A percentile compares a stretch with the other conserved stretches of the same genome.
These are phyloP conservation scores for Orussus abietinus DNA, from an alignment of 1,140 invertebrate species.

Conservation along the genomic window DNA sequence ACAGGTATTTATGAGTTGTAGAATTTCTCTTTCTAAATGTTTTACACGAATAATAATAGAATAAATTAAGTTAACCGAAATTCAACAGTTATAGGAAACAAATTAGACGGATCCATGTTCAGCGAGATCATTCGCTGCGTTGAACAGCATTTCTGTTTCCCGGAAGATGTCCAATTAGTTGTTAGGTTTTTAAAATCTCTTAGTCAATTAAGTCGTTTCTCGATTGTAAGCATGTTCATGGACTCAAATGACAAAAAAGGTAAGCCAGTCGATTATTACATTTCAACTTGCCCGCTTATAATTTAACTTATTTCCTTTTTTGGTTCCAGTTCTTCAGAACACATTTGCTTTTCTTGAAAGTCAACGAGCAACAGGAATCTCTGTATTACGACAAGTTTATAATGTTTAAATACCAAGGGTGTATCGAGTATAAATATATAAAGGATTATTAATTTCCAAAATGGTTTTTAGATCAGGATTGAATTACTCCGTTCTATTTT, in stretches of 20 bases:
- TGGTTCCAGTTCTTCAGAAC: slow-evolving; percentile 24
- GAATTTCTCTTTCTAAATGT: slow-evolving; percentile 2
- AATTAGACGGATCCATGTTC: slow-evolving; percentile 34
- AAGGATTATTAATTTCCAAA: slow-evolving; percentile 13
- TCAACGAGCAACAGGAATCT: slow-evolving; percentile 9
- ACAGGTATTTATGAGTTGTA: slow-evolving; percentile 20
- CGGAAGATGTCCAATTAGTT: slow-evolving; percentile 21
- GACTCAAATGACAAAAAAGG: slow-evolving; percentile 29
- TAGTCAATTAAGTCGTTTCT: slow-evolving; percentile 26
- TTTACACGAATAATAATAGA: slow-evolving; percentile 3
- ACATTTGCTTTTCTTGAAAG: slow-evolving; percentile 29
- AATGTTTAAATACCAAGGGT: slow-evolving; percentile 14
- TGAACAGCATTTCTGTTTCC: slow-evolving; percentile 27
- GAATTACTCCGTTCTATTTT: no score
- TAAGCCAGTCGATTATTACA: slow-evolving; percentile 12
- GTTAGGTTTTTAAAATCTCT: slow-evolving; percentile 23
- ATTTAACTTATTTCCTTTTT: slow-evolving; percentile 5
- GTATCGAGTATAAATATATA: slow-evolving; percentile 9
- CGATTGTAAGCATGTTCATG: slow-evolving; percentile 33
- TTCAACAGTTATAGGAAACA: slow-evolving; percentile 32
- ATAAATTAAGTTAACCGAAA: not conserved
- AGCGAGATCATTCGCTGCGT: slow-evolving; percentile 33
- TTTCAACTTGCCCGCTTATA: slow-evolving; percentile 5
- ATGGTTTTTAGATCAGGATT: no score
- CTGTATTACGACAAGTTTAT: slow-evolving; percentile 20